These are phyloP conservation scores for Eonycteris spelaea DNA, from an alignment of 2,113 vertebrate species.

Conservation along the genomic window DNA sequence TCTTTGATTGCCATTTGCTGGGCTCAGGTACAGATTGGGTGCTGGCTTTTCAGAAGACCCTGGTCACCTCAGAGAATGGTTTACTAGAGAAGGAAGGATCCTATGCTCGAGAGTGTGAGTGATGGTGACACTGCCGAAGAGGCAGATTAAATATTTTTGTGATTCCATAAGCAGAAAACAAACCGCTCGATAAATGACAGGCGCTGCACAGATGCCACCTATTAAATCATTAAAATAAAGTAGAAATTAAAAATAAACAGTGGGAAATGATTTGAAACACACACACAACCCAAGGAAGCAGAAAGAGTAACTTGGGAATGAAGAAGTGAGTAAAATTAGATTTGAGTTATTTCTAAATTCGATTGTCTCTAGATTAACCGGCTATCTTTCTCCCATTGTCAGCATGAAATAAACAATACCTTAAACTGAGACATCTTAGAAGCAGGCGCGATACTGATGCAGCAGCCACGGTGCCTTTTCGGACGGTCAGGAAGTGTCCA, in stretches of 20 bases:
- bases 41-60: neutral
- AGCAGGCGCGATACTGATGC: neutral
- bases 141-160: constrained; percentile 52
- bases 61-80: neutral
- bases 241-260: constrained; percentile 76
- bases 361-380: constrained; percentile 65
- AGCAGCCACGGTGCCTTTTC: neutral
- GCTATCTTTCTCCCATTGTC: constrained; percentile 42
- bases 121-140: neutral
- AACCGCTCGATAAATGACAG: constrained; percentile 62
- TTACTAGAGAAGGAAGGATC: neutral
- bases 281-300: constrained; percentile 61
- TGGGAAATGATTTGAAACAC: constrained; percentile 67
- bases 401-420: constrained; percentile 55
- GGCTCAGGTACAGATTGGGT: neutral
- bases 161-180: constrained; percentile 60
- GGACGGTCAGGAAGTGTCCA: neutral
- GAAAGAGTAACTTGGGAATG: constrained; percentile 68
- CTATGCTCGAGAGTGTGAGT: neutral
- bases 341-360: constrained; percentile 69
- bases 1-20: neutral
- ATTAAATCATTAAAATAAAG: constrained; percentile 77
- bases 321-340: constrained; percentile 66
- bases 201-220: constrained; percentile 68
- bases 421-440: constrained; percentile 44